Percentiles rank a stretch among this genome's conserved stretches.
phyloP scores from a whole-genome alignment of 2,888 invertebrate genomes.

The Caenorhabditis uteleia region DNA sequence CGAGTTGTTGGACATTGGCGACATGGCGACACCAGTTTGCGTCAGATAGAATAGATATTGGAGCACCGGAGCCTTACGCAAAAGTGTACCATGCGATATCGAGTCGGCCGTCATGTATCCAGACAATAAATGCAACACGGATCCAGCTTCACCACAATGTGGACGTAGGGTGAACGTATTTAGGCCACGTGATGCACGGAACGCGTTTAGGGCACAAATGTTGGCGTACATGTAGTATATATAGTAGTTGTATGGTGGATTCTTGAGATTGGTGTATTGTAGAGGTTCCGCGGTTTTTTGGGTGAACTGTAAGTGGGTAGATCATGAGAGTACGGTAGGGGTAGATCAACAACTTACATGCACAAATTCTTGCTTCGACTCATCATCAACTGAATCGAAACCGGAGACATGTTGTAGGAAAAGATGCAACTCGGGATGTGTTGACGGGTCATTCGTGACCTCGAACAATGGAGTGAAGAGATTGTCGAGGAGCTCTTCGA shows the following conservation, averaged over 20 bases:
- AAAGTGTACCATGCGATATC: conserved; percentile 92
- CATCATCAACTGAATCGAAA: conserved; percentile 99
- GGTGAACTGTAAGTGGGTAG: conserved; percentile 76
- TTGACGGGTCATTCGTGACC: conserved; percentile 88
- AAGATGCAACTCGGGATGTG: conserved; percentile 89
- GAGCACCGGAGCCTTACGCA: conserved; percentile 92
- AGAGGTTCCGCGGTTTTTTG: conserved; percentile 78
- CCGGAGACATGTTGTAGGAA: conserved; percentile 88
- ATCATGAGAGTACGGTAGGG: not conserved
- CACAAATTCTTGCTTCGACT: conserved; percentile 94
- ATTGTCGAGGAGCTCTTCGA: conserved; percentile 93
- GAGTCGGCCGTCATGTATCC: conserved; percentile 96
- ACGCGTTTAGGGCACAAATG: conserved; percentile 90
- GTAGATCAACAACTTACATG: conserved; percentile 69
- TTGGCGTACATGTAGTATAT: conserved; percentile 98
- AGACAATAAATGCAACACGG: conserved; percentile 94
- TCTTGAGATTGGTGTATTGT: conserved; percentile 87
- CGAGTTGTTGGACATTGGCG: conserved; percentile 96
- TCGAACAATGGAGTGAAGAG: conserved; percentile 94
- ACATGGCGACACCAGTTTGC: conserved; percentile 98
- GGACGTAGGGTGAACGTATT: conserved; percentile 89
- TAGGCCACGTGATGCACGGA: conserved; percentile 76
- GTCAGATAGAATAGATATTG: conserved; percentile 97
- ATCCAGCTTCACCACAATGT: conserved; percentile 98
- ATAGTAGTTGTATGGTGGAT: conserved; percentile 97